Evolutionary conservation across 1,140 invertebrate genomes (phyloP).

Genomic region (Chrysomallon squamiferum): DNA sequence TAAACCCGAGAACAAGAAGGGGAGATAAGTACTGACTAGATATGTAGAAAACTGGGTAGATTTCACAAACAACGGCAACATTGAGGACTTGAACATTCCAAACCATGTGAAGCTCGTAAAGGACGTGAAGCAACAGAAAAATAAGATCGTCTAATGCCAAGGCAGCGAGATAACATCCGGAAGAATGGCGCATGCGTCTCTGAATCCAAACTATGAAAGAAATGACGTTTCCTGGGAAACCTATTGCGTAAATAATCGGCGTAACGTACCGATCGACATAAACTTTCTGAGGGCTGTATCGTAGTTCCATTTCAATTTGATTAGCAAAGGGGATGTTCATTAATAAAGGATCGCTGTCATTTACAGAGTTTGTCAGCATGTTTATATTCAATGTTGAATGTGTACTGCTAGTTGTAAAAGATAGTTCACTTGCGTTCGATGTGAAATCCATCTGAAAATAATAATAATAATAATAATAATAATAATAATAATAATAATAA

Average conservation of each 20-base stretch:
- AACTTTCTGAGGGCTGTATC: background rate
- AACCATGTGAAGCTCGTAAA: conserved; percentile 51
- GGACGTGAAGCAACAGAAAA: conserved; percentile 51
- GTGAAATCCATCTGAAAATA: background rate
- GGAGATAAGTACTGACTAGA: conserved; percentile 59
- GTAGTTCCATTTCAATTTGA: background rate
- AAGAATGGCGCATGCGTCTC: conserved; percentile 57
- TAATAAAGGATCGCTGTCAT: background rate
- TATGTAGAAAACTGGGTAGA: conserved; percentile 50
- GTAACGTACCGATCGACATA: conserved; percentile 33
- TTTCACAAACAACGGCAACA: conserved; percentile 48
- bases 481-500: too few relatives aligned
- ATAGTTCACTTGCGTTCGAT: background rate
- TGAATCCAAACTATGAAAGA: conserved; percentile 60
- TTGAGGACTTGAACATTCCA: conserved; percentile 46
- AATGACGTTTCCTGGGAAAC: conserved; percentile 58
- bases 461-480: background rate
- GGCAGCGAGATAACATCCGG: conserved; percentile 60
- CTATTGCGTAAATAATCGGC: conserved; percentile 51
- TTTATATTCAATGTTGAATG: background rate
- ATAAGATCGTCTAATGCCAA: conserved; percentile 57
- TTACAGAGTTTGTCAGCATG: background rate
- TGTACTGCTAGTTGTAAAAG: background rate
- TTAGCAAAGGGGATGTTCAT: background rate
- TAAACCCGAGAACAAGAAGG: conserved; percentile 74